These are phyloP conservation scores for Pseudoips prasinana DNA, from an alignment of 2,888 invertebrate species.

Conservation along the genomic window DNA sequence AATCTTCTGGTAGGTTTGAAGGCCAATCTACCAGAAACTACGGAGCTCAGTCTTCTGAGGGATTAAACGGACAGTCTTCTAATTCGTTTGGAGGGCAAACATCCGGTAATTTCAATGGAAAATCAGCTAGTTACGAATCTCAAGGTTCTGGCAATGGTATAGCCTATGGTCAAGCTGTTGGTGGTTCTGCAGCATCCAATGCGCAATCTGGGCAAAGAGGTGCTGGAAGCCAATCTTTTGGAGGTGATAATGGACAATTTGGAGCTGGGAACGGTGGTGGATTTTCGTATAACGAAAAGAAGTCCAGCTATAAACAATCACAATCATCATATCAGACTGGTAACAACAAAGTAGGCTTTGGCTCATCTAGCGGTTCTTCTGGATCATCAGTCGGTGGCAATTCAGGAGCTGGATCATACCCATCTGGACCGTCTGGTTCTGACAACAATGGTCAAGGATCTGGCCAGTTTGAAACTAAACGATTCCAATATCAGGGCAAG, in stretches of 20 bases:
- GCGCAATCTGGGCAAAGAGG: neutral
- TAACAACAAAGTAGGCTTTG: slow-evolving; percentile 8
- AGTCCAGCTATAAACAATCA: slow-evolving; percentile 36
- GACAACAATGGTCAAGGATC: neutral
- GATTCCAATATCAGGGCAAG: slow-evolving; percentile 2
- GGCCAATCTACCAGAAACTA: slow-evolving; percentile 3
- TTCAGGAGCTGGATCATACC: neutral
- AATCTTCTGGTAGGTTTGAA: slow-evolving; percentile 1
- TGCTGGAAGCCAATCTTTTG: slow-evolving; percentile 2
- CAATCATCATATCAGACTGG: slow-evolving; percentile 36
- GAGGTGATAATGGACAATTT: neutral
- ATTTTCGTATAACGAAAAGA: slow-evolving; percentile 10
- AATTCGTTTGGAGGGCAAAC: neutral
- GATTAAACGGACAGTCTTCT: neutral
- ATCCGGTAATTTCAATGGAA: no score
- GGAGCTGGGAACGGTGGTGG: slow-evolving; percentile 4
- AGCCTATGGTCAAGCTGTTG: neutral
- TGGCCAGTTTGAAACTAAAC: slow-evolving; percentile 5
- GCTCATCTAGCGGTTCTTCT: slow-evolving; percentile 6
- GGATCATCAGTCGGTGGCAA: slow-evolving; percentile 3
- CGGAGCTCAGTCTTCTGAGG: slow-evolving; percentile 1
- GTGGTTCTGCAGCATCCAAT: slow-evolving; percentile 1
- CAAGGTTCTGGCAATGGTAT: neutral
- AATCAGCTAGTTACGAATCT: no score
- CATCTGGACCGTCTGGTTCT: neutral